Conservation (phyloP, 2,113 vertebrate species). For the Orthonyx spaldingii region DNA sequence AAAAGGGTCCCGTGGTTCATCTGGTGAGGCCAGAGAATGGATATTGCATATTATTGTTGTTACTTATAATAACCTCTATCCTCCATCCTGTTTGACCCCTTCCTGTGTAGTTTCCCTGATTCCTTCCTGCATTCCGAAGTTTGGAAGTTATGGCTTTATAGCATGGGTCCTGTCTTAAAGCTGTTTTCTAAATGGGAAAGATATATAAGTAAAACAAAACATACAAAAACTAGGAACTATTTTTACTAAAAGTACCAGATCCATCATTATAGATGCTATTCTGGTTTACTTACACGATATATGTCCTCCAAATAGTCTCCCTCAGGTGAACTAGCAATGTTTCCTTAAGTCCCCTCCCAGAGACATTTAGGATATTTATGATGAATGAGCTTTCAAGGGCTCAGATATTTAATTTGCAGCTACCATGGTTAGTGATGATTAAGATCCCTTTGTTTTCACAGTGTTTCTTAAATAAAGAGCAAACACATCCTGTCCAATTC, state of each 20-base stretch:
- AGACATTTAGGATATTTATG: not conserved
- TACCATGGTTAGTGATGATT: constrained; percentile 39
- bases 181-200: not conserved
- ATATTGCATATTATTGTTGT: not conserved
- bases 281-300: not conserved
- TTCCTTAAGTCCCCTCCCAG: not conserved
- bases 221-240: not conserved
- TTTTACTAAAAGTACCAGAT: not conserved
- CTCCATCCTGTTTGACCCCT: not conserved
- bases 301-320: not conserved
- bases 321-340: not conserved
- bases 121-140: not conserved
- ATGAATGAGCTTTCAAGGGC: constrained; percentile 28
- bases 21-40: not conserved
- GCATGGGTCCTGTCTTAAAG: not conserved
- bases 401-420: constrained; percentile 43
- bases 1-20: not conserved
- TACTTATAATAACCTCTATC: not conserved
- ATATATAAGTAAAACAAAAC: not conserved
- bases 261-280: not conserved
- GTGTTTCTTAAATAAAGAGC: constrained; percentile 33
- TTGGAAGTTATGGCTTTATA: not conserved
- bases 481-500: constrained; percentile 16
- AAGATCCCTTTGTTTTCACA: constrained; percentile 47
- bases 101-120: not conserved